Base-by-base conservation (phyloP, 2,797 vertebrate species). In the Sternarchorhynchus goeldii region DNA sequence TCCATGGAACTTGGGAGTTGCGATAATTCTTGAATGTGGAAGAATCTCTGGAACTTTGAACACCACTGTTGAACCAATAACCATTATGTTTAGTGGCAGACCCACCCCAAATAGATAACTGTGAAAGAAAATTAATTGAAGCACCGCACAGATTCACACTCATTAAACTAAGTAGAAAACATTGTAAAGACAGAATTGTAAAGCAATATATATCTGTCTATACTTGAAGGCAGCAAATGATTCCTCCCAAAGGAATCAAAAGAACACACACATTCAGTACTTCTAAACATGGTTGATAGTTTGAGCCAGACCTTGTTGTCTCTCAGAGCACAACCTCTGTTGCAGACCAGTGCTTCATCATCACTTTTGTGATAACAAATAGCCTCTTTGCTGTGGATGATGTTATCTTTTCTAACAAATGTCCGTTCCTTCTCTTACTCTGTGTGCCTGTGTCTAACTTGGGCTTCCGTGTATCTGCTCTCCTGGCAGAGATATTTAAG, bases 331-430 rank as follows among this genome's bases (percentile, higher is more conserved):
- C 53, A 62, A 29, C 72, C 62, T 6, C 32, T 25, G 62, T 45
- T 56, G 17, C 25, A 70, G 76, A 36, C 21, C 20, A 69, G 58
- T 41, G 36, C 25, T 58, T 65, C 25, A n/a, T 76, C 62, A 63
- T 76, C 66, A 78, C 82, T 66, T 55, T 60, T 74, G 65, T 45
- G 18, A 72, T 82, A 81, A 86, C 65, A 71, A 84, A 85, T 85
- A 39, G 77, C 72, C 79, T 80, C 80, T 77, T 81, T 77, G 65
- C 70, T 64, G 59, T 39, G 31, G 76, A 81, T 66, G 78, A 85
- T 81, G 71, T 77, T 85, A 85, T 85, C 82, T 80, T 29, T 57
- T 14, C 64, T 45, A 32, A 58, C 4, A 29, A 78, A 73, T 31
- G 36, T 57, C 78, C 76, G 59, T 73, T 71, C 17, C 31, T 65